Evolutionary conservation across 2,888 invertebrate genomes (phyloP).

Genomic region (Panopea generosa): DNA sequence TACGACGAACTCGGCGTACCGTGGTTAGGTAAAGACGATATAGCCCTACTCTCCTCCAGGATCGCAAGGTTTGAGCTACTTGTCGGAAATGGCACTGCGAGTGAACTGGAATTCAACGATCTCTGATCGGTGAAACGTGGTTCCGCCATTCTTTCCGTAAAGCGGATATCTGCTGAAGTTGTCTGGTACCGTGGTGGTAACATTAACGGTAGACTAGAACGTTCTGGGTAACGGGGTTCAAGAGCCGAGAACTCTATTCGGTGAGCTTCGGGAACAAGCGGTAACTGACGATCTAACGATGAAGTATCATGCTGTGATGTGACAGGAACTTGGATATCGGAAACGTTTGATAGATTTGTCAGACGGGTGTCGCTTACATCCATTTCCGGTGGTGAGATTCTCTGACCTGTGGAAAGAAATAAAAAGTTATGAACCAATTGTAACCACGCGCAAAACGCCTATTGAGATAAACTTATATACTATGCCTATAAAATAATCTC

Average conservation of each 20-base stretch:
- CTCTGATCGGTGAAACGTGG: constrained; percentile 66
- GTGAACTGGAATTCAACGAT: constrained; percentile 55
- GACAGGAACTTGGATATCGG: constrained; percentile 57
- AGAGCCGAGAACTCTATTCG: constrained; percentile 66
- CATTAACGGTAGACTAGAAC: constrained; percentile 68
- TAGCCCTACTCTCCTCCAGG: constrained; percentile 76
- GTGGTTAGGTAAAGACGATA: constrained; percentile 66
- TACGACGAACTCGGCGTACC: constrained; percentile 53
- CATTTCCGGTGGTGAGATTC: constrained; percentile 64
- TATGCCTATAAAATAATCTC: too few relatives aligned
- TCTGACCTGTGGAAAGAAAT: constrained; percentile 49
- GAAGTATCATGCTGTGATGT: constrained; percentile 54
- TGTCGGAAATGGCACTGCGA: constrained; percentile 67
- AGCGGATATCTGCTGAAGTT: constrained; percentile 53
- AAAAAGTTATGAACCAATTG: too few relatives aligned
- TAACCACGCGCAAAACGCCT: too few relatives aligned
- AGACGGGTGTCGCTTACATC: constrained; percentile 54
- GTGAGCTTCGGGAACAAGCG: constrained; percentile 70
- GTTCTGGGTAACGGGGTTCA: constrained; percentile 65
- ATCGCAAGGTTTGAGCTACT: constrained; percentile 76
- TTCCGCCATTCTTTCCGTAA: constrained; percentile 66
- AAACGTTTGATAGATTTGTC: constrained; percentile 38
- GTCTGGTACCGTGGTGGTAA: constrained; percentile 68
- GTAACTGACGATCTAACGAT: constrained; percentile 64
- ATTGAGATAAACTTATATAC: too few relatives aligned